Conservation (phyloP, 1,140 invertebrate species). For the Lepidurus couesii region DNA sequence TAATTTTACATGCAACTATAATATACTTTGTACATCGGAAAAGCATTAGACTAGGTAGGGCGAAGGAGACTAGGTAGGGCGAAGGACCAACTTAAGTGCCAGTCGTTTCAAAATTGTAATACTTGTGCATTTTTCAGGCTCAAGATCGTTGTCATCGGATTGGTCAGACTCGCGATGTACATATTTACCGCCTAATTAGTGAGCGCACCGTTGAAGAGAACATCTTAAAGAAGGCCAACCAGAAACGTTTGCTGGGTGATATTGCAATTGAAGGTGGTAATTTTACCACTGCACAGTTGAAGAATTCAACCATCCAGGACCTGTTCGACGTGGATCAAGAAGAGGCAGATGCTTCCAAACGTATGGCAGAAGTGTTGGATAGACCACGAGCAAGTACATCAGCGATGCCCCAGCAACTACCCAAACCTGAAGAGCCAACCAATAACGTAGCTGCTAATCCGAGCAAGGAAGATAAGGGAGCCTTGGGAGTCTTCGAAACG, state of each 20-base stretch:
- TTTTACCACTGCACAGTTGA: slow-evolving; percentile 97
- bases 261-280: slow-evolving; percentile 98
- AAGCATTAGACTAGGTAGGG: no score
- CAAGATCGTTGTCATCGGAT: slow-evolving; percentile 98
- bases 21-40: no score
- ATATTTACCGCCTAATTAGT: slow-evolving; percentile 94
- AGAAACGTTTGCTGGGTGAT: slow-evolving; percentile 92
- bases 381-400: slow-evolving; percentile 38
- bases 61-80: no score
- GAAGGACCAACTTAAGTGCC: no score
- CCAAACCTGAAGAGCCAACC: background rate
- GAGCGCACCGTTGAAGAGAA: slow-evolving; percentile 98
- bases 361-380: slow-evolving; percentile 59
- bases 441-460: slow-evolving; percentile 15
- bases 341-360: slow-evolving; percentile 54
- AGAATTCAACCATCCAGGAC: slow-evolving; percentile 88
- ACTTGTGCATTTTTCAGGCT: slow-evolving; percentile 53
- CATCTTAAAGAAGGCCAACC: slow-evolving; percentile 97
- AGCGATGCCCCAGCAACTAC: background rate
- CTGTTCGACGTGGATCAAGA: slow-evolving; percentile 72
- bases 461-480: slow-evolving; percentile 37
- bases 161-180: slow-evolving; percentile 97
- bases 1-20: no score
- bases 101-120: background rate
- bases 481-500: slow-evolving; percentile 54